Conservation (phyloP, 2,888 invertebrate species). For the Eumerus sabulonum region DNA sequence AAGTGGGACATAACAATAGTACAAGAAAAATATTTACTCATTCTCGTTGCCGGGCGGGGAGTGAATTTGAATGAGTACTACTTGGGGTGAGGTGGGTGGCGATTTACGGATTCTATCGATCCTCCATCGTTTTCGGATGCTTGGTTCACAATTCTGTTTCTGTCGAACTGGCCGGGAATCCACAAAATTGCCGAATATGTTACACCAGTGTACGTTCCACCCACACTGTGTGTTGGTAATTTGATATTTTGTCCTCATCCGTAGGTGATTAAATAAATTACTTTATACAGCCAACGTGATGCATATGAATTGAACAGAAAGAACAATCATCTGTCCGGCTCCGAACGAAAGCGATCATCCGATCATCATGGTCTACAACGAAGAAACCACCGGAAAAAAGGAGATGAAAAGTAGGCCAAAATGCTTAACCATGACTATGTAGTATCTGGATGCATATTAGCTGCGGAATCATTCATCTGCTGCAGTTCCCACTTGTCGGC, state of each 20-base stretch:
- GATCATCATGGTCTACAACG: slow-evolving; percentile 5
- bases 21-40: slow-evolving; percentile 64
- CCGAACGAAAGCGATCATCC: slow-evolving; percentile 51
- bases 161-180: too few relatives aligned
- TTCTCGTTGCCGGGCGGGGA: slow-evolving; percentile 42
- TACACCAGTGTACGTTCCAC: background rate
- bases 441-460: slow-evolving; percentile 10
- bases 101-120: too few relatives aligned
- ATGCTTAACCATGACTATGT: slow-evolving; percentile 31
- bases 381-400: too few relatives aligned
- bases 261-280: slow-evolving; percentile 38
- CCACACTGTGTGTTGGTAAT: slow-evolving; percentile 21
- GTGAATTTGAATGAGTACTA: slow-evolving; percentile 42
- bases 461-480: slow-evolving; percentile 23
- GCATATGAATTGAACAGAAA: background rate
- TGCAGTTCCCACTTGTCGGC: slow-evolving; percentile 23
- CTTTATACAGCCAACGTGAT: background rate
- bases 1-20: slow-evolving; percentile 67
- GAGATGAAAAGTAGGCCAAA: too few relatives aligned
- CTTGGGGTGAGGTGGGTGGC: background rate
- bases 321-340: slow-evolving; percentile 23
- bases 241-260: slow-evolving; percentile 9
- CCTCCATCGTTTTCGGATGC: too few relatives aligned
- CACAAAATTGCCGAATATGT: too few relatives aligned
- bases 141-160: too few relatives aligned